Evolutionary conservation across 2,113 vertebrate species (phyloP).

Genomic region (Meriones unguiculatus): DNA sequence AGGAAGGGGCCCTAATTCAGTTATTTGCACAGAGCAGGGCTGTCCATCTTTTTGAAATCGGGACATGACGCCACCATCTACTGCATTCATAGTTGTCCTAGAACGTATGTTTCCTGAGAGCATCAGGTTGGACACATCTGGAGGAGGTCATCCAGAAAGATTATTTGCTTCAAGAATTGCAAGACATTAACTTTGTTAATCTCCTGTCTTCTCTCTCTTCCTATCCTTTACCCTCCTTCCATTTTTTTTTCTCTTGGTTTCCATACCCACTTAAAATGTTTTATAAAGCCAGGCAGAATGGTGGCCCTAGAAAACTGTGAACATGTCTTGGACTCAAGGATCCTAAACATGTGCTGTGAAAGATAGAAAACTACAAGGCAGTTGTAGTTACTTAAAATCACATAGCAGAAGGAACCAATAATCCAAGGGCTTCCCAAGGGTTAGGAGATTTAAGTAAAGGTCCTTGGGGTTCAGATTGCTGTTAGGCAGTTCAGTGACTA

Average conservation of each 20-base stretch:
- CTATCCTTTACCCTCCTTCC: neutral
- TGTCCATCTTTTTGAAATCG: neutral
- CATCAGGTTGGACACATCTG: neutral
- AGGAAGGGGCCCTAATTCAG: neutral
- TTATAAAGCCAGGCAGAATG: neutral
- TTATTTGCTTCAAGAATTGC: neutral
- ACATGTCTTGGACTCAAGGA: neutral
- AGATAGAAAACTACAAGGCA: neutral
- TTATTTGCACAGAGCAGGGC: neutral
- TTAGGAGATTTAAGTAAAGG: constrained; percentile 8
- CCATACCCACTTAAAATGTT: neutral
- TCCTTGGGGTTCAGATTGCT: neutral
- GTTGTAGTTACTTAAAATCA: constrained; percentile 38
- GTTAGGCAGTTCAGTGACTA: neutral
- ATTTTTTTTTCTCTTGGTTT: neutral
- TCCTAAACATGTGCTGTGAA: neutral
- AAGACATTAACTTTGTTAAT: neutral
- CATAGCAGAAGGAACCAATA: neutral
- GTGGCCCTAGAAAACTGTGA: neutral
- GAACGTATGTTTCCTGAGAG: no score
- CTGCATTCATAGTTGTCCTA: neutral
- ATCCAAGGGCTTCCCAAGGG: neutral
- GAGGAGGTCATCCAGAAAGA: neutral
- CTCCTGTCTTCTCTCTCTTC: neutral
- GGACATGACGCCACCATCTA: neutral